These are phyloP conservation scores for Rhabdomys dilectus DNA, from an alignment of 2,113 vertebrate species.

Conservation along the genomic window DNA sequence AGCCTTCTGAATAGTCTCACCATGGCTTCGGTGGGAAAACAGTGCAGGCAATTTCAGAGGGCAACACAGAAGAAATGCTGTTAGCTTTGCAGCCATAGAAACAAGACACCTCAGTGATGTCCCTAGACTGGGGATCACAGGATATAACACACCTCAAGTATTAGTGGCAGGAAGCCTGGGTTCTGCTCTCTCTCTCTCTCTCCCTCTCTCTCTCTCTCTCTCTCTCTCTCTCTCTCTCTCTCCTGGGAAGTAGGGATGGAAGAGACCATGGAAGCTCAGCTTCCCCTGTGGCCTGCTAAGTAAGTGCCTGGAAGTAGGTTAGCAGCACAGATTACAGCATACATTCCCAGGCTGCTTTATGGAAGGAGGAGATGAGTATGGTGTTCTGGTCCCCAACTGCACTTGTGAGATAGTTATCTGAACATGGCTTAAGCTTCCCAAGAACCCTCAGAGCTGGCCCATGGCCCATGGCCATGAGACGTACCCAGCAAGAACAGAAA, in stretches of 20 bases:
- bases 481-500: neutral
- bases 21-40: neutral
- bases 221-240: neutral
- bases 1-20: neutral
- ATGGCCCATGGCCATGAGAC: neutral
- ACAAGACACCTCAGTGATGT: neutral
- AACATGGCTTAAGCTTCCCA: neutral
- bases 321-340: neutral
- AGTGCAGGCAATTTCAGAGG: neutral
- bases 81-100: neutral
- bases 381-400: neutral
- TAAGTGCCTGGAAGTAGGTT: neutral
- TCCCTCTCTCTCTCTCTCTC: neutral
- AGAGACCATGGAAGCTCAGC: neutral
- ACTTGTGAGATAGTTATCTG: neutral
- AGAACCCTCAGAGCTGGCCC: neutral
- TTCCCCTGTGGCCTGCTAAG: accelerated
- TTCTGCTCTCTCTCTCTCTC: neutral
- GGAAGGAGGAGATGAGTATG: neutral
- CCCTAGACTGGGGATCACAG: neutral
- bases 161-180: neutral
- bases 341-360: neutral
- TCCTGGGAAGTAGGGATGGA: no score
- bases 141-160: neutral
- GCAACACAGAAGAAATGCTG: neutral